phyloP scores from a whole-genome alignment of 2,888 invertebrate genomes.

The Cataglyphis livida region DNA sequence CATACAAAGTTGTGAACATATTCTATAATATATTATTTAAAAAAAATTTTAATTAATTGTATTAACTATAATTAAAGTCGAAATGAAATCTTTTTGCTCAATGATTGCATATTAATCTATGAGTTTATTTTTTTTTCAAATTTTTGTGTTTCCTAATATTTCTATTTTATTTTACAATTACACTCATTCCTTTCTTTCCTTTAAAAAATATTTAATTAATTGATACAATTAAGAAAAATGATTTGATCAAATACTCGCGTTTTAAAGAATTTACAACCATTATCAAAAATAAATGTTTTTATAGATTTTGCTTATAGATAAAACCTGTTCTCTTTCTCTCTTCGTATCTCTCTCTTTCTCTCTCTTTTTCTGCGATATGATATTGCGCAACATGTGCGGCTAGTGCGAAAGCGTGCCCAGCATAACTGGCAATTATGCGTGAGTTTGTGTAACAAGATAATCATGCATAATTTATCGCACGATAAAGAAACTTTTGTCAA shows the following conservation, averaged over 20 bases:
- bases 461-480: constrained; percentile 21
- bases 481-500: constrained; percentile 5
- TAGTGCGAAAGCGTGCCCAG: constrained; percentile 64
- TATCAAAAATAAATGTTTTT: constrained; percentile 24
- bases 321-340: constrained; percentile 39
- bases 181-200: neutral
- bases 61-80: neutral
- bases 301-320: constrained; percentile 14
- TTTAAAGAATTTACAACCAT: neutral
- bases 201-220: constrained; percentile 38
- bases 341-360: neutral
- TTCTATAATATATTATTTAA: neutral
- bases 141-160: neutral
- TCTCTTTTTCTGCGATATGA: neutral
- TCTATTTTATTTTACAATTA: neutral
- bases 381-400: constrained; percentile 27
- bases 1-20: neutral
- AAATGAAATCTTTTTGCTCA: neutral
- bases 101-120: constrained; percentile 1
- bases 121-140: neutral
- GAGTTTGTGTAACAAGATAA: constrained; percentile 34
- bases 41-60: neutral
- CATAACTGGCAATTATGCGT: constrained; percentile 50
- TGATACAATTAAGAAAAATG: constrained; percentile 16
- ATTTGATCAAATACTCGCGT: neutral